These are phyloP conservation scores for Tamias sibiricus DNA, from an alignment of 2,113 vertebrate genomes.

Conservation along the genomic window DNA sequence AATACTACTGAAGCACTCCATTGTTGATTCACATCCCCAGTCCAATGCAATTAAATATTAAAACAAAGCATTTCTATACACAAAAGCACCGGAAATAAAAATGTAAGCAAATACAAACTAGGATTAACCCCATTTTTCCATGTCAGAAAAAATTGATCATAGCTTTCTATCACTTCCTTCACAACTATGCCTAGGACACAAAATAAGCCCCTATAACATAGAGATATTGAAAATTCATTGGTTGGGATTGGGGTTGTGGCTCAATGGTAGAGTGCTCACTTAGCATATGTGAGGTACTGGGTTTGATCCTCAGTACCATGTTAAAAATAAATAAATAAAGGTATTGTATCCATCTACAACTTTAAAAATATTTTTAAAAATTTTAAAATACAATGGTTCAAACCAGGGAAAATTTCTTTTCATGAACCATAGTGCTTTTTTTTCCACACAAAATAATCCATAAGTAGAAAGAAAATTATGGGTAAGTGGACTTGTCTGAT, in stretches of 20 bases:
- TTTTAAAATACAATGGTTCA: neutral
- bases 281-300: too few relatives aligned
- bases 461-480: neutral
- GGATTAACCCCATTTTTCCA: neutral
- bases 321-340: too few relatives aligned
- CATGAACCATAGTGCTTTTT: neutral
- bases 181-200: neutral
- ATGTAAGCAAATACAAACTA: conserved; percentile 23
- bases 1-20: neutral
- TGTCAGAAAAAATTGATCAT: neutral
- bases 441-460: neutral
- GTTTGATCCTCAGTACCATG: too few relatives aligned
- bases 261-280: too few relatives aligned
- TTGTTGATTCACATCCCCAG: neutral
- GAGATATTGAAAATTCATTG: too few relatives aligned
- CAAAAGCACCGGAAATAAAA: neutral
- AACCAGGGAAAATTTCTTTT: neutral
- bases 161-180: conserved; percentile 19
- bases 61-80: neutral
- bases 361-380: too few relatives aligned
- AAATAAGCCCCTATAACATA: neutral
- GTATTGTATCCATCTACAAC: too few relatives aligned
- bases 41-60: neutral
- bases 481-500: neutral
- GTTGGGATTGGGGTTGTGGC: too few relatives aligned